Evolutionary conservation across 2,113 vertebrate species (phyloP).

Genomic region (Pedetes capensis): DNA sequence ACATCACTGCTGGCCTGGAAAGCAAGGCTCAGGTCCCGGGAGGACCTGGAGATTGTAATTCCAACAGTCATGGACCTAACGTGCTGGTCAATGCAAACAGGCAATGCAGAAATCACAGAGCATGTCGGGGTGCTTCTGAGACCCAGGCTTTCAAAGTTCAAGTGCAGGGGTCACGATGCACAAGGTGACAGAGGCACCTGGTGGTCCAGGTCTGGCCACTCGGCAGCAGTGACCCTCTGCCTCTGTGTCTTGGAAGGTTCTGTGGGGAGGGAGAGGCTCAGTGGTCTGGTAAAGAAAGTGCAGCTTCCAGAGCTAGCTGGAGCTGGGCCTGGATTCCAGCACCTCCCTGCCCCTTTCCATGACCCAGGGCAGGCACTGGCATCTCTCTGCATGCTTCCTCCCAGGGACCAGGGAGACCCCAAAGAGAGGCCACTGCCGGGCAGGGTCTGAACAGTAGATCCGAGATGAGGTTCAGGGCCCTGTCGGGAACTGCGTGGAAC

Average conservation of each 20-base stretch:
- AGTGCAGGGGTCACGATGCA: not conserved
- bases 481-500: not conserved
- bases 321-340: not conserved
- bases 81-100: fast-evolving
- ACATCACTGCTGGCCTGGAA: not conserved
- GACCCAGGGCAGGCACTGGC: fast-evolving
- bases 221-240: fast-evolving
- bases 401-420: not conserved
- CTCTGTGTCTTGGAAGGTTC: not conserved
- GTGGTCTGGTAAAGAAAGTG: fast-evolving
- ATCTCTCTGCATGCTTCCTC: not conserved
- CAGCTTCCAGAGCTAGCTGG: fast-evolving
- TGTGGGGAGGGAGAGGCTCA: not conserved
- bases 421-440: fast-evolving
- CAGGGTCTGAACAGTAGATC: not conserved
- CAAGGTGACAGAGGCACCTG: not conserved
- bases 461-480: fast-evolving
- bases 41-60: fast-evolving
- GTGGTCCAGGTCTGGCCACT: not conserved
- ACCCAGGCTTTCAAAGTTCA: too few relatives aligned
- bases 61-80: not conserved
- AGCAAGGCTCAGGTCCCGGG: not conserved
- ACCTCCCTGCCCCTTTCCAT: not conserved
- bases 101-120: not conserved
- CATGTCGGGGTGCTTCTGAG: fast-evolving